These are phyloP conservation scores for Onychomys leucogaster DNA, from an alignment of 2,797 vertebrate species.

Conservation along the genomic window DNA sequence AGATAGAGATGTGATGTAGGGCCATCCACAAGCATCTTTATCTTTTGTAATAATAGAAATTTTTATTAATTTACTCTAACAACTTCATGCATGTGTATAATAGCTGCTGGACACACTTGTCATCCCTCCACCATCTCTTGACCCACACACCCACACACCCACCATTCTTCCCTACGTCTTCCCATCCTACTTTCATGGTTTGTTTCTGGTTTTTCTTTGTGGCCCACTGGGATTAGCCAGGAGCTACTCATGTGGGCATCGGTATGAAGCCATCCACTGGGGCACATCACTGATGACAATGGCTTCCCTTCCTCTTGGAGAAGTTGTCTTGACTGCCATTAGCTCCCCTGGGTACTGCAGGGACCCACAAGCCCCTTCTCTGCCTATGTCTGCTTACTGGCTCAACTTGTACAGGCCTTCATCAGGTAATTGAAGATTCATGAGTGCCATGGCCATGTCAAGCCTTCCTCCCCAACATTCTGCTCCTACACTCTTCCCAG, in stretches of 20 bases:
- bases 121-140: not conserved
- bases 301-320: not conserved
- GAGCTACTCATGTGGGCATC: not conserved
- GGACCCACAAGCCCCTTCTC: too few species aligned
- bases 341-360: too few species aligned
- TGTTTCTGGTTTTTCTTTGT: not conserved
- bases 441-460: not conserved
- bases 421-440: not conserved
- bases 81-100: not conserved
- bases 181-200: not conserved
- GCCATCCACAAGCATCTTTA: not conserved
- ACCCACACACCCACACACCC: not conserved
- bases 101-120: not conserved
- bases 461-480: not conserved
- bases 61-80: not conserved
- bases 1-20: not conserved
- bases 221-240: not conserved
- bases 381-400: not conserved
- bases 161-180: not conserved
- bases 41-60: not conserved
- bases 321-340: not conserved
- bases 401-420: not conserved
- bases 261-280: not conserved
- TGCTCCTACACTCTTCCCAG: not conserved
- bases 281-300: not conserved